A percentile compares a stretch with the other conserved stretches of the same genome.
Evolutionary conservation across 2,797 vertebrate species (phyloP).

Genomic region (Cheirogaleus major): DNA sequence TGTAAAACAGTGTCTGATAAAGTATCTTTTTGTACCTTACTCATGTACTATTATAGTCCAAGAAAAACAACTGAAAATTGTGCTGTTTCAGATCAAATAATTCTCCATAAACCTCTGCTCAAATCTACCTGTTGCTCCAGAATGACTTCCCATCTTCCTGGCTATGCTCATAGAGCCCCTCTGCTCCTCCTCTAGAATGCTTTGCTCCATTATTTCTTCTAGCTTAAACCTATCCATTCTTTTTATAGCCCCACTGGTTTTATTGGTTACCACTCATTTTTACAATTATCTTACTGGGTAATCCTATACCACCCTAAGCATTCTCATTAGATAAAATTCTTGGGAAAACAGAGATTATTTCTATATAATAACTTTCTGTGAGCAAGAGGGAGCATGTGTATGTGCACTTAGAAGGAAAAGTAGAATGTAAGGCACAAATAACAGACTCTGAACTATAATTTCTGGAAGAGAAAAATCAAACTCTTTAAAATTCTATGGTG

Average conservation of each 20-base stretch:
- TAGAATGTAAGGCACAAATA: background rate
- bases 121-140: background rate
- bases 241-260: background rate
- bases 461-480: background rate
- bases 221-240: background rate
- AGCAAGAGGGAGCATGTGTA: accelerated
- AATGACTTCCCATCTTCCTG: background rate
- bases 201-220: background rate
- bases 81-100: background rate
- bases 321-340: background rate
- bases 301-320: background rate
- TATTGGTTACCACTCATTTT: background rate
- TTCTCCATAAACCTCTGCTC: background rate
- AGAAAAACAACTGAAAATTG: background rate
- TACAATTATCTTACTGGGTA: background rate
- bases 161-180: background rate
- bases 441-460: background rate
- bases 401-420: background rate
- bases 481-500: background rate
- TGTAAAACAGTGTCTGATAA: background rate
- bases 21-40: background rate
- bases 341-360: background rate
- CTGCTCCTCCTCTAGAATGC: background rate
- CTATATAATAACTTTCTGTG: background rate
- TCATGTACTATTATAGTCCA: background rate